phyloP scores from a whole-genome alignment of 1,140 invertebrate species.

The Brachionus koreanus region DNA sequence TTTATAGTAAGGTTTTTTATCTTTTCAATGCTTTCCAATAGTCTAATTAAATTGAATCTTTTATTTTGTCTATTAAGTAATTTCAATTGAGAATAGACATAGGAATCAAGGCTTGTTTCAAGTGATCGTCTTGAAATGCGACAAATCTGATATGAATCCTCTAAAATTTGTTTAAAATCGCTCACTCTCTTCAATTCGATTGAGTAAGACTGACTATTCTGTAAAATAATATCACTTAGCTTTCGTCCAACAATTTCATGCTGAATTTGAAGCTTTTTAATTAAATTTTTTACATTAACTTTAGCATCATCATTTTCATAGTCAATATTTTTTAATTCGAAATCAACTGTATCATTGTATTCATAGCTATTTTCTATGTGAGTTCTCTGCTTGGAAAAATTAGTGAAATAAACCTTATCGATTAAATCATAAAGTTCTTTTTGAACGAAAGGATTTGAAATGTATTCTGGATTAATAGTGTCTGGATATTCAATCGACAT shows the following conservation, averaged over 20 bases:
- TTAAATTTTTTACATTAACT: background rate
- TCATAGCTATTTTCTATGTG: background rate
- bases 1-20: background rate
- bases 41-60: background rate
- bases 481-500: background rate
- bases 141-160: slow-evolving; percentile 32
- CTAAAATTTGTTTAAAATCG: slow-evolving; percentile 1
- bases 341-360: slow-evolving; percentile 6
- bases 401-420: slow-evolving; percentile 9
- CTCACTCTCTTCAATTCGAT: slow-evolving; percentile 16
- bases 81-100: background rate
- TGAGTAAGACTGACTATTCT: slow-evolving; percentile 30
- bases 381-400: background rate
- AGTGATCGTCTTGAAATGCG: background rate
- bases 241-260: background rate
- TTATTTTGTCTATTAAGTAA: background rate
- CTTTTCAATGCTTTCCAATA: background rate
- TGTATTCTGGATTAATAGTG: background rate
- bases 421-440: slow-evolving; percentile 34
- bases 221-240: background rate
- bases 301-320: background rate
- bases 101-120: background rate
- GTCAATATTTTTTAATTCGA: background rate
- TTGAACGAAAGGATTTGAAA: slow-evolving; percentile 28
- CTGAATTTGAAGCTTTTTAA: background rate